Conservation (phyloP, 1,140 invertebrate species). For the Drosophila micromelanica region DNA sequence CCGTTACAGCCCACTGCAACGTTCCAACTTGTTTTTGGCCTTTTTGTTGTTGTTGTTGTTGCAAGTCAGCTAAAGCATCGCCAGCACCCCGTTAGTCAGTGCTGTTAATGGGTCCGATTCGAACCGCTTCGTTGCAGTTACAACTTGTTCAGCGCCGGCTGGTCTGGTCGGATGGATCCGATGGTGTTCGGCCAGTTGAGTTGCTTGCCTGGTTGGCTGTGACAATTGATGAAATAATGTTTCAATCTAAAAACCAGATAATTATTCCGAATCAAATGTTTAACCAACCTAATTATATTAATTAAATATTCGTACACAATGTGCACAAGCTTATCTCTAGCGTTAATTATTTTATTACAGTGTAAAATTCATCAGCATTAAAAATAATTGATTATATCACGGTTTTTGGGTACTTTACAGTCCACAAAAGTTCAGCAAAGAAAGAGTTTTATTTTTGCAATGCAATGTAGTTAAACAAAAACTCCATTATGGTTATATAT, state of each 20-base stretch:
- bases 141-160: slow-evolving; percentile 57
- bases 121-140: slow-evolving; percentile 66
- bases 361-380: too few species aligned
- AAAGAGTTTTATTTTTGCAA: too few species aligned
- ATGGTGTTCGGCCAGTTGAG: neutral
- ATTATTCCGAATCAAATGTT: slow-evolving; percentile 56
- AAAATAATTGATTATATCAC: too few species aligned
- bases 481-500: too few species aligned
- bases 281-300: slow-evolving; percentile 59
- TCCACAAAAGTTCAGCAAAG: too few species aligned
- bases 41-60: neutral
- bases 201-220: slow-evolving; percentile 18
- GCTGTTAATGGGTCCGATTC: slow-evolving; percentile 39
- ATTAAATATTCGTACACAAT: slow-evolving; percentile 39
- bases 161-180: slow-evolving; percentile 45
- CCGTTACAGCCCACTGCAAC: too few species aligned
- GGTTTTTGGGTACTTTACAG: too few species aligned
- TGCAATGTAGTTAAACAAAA: too few species aligned
- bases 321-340: neutral
- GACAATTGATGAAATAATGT: slow-evolving; percentile 47
- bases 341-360: too few species aligned
- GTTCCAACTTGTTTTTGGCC: neutral
- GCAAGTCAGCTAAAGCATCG: slow-evolving; percentile 30
- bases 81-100: slow-evolving; percentile 36
- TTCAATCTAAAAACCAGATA: slow-evolving; percentile 22